Conservation (phyloP, 2,113 vertebrate genomes). For the Clarias macrocephalus region DNA sequence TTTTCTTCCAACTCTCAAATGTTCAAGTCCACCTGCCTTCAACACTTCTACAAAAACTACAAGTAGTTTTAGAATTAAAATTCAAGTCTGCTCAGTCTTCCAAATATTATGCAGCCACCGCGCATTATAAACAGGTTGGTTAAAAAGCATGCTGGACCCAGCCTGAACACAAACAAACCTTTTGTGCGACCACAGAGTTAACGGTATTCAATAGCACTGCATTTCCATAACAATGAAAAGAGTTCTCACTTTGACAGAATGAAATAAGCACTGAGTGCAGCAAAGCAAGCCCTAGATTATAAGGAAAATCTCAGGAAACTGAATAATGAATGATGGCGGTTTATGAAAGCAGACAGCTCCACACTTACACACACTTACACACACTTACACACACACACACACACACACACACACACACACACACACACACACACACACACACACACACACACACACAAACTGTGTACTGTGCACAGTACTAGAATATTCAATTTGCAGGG, state of each 20-base stretch:
- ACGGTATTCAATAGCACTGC: not conserved
- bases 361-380: conserved; percentile 13
- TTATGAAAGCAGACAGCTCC: conserved; percentile 48
- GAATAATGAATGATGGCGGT: conserved; percentile 64
- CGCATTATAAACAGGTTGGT: conserved; percentile 23
- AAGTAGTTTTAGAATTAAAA: conserved; percentile 25
- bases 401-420: conserved; percentile 24
- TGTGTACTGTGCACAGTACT: conserved; percentile 9
- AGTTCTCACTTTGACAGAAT: conserved; percentile 9
- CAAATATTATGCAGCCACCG: conserved; percentile 16
- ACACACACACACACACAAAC: not conserved
- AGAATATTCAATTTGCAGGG: conserved; percentile 48
- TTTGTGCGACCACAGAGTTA: conserved; percentile 8
- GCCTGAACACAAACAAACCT: conserved; percentile 21
- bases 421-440: no score
- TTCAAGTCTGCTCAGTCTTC: not conserved
- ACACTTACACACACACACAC: no score
- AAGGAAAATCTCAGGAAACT: conserved; percentile 46
- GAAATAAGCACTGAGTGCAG: conserved; percentile 19
- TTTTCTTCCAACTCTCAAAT: not conserved
- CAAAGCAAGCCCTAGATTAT: conserved; percentile 51
- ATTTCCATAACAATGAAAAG: conserved; percentile 28
- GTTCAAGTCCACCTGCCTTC: not conserved
- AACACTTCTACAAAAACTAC: not conserved
- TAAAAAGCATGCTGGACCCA: conserved; percentile 9